phyloP scores from a whole-genome alignment of 2,888 invertebrate species.

The Sinelater perroti region DNA sequence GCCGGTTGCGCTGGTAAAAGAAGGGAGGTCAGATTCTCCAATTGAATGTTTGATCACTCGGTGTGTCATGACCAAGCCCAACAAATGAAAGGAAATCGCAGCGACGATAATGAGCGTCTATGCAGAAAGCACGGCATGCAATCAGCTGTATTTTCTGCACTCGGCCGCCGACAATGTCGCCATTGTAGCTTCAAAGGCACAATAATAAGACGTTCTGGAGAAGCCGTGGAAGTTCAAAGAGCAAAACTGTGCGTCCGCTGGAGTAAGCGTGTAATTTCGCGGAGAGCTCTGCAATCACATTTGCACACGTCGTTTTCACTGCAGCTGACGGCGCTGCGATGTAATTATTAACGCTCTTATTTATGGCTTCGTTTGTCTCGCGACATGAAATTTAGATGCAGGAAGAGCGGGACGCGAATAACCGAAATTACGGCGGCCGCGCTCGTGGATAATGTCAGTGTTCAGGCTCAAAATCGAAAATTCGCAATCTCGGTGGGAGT shows the following conservation, averaged over 20 bases:
- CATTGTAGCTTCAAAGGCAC: neutral
- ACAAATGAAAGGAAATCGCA: slow-evolving; percentile 12
- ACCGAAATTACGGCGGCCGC: neutral
- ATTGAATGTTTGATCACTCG: slow-evolving; percentile 2
- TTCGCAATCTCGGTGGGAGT: no score
- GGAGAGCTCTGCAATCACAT: slow-evolving; percentile 9
- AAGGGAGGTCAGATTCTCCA: slow-evolving; percentile 2
- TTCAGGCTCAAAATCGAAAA: neutral
- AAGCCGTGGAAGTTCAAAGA: neutral
- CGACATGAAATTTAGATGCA: slow-evolving; percentile 6
- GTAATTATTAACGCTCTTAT: slow-evolving; percentile 28
- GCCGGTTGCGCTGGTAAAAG: slow-evolving; percentile 7
- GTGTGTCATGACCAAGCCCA: slow-evolving; percentile 1
- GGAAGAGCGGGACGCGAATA: neutral
- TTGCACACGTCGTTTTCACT: slow-evolving; percentile 17
- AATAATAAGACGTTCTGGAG: neutral
- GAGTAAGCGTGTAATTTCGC: slow-evolving; percentile 8
- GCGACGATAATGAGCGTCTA: slow-evolving; percentile 1
- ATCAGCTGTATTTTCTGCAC: neutral
- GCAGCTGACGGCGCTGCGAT: slow-evolving; percentile 28
- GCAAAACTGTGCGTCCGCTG: neutral
- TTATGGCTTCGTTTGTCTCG: slow-evolving; percentile 18
- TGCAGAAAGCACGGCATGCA: slow-evolving; percentile 7
- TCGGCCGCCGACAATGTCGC: neutral
- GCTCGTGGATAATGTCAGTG: neutral